phyloP scores from a whole-genome alignment of 2,113 vertebrate species.

The Corythornis cristatus region DNA sequence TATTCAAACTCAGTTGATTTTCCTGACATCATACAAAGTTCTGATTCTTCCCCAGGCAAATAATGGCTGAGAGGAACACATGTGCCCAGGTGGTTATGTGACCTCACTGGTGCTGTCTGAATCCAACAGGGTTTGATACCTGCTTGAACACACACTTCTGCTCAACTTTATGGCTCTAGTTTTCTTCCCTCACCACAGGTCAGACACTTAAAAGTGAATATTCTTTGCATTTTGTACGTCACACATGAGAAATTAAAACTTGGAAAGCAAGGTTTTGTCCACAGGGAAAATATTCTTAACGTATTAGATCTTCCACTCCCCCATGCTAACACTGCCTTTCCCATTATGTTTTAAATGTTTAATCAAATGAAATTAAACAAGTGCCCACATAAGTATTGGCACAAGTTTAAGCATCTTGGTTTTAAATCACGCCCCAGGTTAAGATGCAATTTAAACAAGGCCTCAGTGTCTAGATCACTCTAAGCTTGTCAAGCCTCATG shows the following conservation, averaged over 20 bases:
- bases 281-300: neutral
- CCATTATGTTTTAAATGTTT: conserved; percentile 40
- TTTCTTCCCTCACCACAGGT: neutral
- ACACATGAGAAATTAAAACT: neutral
- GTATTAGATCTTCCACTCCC: neutral
- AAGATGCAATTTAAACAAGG: conserved; percentile 41
- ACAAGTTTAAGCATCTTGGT: conserved; percentile 50
- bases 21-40: neutral
- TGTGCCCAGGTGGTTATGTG: neutral
- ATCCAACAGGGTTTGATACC: neutral
- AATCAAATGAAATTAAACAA: conserved; percentile 55
- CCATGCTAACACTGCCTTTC: neutral
- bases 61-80: neutral
- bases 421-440: conserved; percentile 43
- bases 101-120: neutral
- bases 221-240: neutral
- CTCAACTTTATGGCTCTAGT: neutral
- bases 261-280: conserved; percentile 18
- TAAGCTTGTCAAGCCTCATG: neutral
- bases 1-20: neutral
- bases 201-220: neutral
- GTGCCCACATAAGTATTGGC: conserved; percentile 35
- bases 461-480: neutral
- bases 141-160: neutral
- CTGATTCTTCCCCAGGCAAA: neutral